Percentiles rank a stretch among this genome's conserved stretches.
phyloP scores from a whole-genome alignment of 2,113 vertebrate genomes.

The Chaetops frenatus region DNA sequence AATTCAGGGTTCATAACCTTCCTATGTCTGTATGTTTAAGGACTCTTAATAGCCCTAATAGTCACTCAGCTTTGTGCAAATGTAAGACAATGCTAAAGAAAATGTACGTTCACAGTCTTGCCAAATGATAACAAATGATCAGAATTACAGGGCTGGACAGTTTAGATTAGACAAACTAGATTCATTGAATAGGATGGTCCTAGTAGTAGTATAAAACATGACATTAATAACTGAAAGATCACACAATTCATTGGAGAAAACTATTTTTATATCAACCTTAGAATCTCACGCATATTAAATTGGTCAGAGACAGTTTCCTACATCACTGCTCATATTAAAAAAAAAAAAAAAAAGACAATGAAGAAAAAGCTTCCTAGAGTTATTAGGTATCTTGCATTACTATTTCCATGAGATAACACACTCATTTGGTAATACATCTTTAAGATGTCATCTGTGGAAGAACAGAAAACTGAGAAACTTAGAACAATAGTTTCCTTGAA shows the following conservation, averaged over 20 bases:
- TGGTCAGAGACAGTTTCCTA: background rate
- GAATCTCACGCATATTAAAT: background rate
- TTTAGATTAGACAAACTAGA: background rate
- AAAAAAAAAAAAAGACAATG: background rate
- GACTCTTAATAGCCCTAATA: background rate
- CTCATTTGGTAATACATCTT: background rate
- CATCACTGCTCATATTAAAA: background rate
- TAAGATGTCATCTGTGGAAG: background rate
- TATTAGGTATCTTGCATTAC: background rate
- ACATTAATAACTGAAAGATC: background rate
- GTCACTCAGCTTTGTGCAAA: background rate
- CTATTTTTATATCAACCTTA: background rate
- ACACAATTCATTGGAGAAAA: background rate
- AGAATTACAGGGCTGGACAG: background rate
- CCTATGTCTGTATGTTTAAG: background rate
- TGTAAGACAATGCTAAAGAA: background rate
- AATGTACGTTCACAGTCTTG: background rate
- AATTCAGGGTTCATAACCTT: background rate
- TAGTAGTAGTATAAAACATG: background rate
- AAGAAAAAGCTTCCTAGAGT: background rate
- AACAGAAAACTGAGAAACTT: background rate
- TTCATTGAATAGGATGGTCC: background rate
- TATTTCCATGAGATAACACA: background rate
- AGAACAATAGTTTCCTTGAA: background rate
- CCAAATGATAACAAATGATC: background rate